Conservation (phyloP, 2,888 invertebrate species). For the Nomada hirtipes region DNA sequence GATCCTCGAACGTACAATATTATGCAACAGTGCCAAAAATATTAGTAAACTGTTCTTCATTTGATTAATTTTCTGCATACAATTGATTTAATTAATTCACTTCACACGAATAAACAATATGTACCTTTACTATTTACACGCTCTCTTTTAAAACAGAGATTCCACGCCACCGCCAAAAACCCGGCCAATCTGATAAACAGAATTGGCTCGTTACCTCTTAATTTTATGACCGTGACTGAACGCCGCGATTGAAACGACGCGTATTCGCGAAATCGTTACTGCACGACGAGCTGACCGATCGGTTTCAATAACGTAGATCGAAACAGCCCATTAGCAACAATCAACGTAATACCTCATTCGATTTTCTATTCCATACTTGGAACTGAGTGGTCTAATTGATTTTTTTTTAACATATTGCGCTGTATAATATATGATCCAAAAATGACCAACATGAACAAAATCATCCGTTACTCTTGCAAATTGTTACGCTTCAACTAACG, state of each 20-base stretch:
- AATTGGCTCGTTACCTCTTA: conserved; percentile 44
- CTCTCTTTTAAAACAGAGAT: no score
- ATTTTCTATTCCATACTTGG: neutral
- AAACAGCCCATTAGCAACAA: neutral
- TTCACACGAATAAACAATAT: no score
- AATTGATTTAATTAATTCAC: no score
- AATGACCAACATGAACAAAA: conserved; percentile 48
- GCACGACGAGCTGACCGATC: conserved; percentile 8
- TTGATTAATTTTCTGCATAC: no score
- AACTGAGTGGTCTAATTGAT: conserved; percentile 47
- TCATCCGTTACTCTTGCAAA: conserved; percentile 40
- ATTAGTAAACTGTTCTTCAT: no score
- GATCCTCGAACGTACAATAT: no score
- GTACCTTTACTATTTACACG: no score
- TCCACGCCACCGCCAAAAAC: neutral
- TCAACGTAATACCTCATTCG: conserved; percentile 15
- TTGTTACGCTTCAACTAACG: conserved; percentile 36
- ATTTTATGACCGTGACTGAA: conserved; percentile 31
- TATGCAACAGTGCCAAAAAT: no score
- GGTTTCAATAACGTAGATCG: neutral
- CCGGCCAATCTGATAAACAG: conserved; percentile 26
- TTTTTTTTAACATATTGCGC: conserved; percentile 38
- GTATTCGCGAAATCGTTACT: conserved; percentile 35
- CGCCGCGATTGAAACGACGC: conserved; percentile 27
- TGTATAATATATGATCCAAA: neutral